Conservation (phyloP, 2,113 vertebrate genomes). For the Serinus canaria region DNA sequence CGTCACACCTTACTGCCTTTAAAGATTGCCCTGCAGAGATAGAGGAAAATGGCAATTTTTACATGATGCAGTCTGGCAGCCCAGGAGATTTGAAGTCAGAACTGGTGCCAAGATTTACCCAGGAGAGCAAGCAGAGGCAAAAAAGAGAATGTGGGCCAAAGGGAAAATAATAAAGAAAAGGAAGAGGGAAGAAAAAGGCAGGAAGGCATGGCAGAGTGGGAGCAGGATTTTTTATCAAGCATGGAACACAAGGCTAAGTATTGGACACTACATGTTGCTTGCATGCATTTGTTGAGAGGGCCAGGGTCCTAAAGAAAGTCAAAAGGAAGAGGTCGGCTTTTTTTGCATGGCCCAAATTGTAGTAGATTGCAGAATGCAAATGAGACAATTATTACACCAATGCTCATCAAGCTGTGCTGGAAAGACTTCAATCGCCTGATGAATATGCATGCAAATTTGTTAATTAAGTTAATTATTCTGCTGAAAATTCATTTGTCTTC, state of each 20-base stretch:
- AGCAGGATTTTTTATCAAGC: constrained; percentile 27
- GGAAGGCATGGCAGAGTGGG: not conserved
- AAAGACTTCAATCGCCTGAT: constrained; percentile 99
- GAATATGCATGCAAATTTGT: constrained; percentile 99
- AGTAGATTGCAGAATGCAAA: constrained; percentile 99
- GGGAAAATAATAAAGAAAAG: constrained; percentile 20
- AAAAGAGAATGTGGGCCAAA: constrained; percentile 78
- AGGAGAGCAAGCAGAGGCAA: constrained; percentile 86
- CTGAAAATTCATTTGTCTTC: constrained; percentile 99
- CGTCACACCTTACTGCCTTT: constrained; percentile 99
- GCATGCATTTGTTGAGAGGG: constrained; percentile 41
- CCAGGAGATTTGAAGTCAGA: constrained; percentile 98
- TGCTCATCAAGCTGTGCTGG: constrained; percentile 99
- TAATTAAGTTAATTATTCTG: constrained; percentile 99
- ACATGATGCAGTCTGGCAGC: constrained; percentile 94
- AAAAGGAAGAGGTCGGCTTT: constrained; percentile 75
- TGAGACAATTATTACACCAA: constrained; percentile 99
- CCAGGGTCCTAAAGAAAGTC: constrained; percentile 74
- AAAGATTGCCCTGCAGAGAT: constrained; percentile 99
- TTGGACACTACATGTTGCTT: constrained; percentile 48
- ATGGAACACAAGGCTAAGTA: constrained; percentile 14
- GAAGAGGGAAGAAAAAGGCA: not conserved
- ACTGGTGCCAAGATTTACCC: constrained; percentile 98
- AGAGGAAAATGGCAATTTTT: constrained; percentile 89
- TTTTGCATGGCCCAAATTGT: constrained; percentile 89